Percentiles rank a stretch among this genome's conserved stretches.
These are phyloP conservation scores for Apis dorsata DNA, from an alignment of 1,140 invertebrate species.

Conservation along the genomic window DNA sequence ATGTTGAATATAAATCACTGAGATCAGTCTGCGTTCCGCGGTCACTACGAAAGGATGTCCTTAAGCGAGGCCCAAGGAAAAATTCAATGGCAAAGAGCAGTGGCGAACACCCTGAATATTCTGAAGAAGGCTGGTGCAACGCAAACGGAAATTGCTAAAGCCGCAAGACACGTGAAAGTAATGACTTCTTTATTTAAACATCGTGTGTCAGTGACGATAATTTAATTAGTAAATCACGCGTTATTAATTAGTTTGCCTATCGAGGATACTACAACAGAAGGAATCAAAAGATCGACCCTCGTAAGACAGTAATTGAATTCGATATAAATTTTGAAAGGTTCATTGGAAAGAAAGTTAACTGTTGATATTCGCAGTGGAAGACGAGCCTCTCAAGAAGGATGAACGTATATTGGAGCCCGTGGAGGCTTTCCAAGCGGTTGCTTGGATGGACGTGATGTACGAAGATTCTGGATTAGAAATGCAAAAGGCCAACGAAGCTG, in stretches of 20 bases:
- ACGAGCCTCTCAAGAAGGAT: conserved; percentile 39
- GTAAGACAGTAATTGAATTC: conserved; percentile 32
- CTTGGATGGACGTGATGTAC: conserved; percentile 70
- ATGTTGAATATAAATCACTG: not conserved
- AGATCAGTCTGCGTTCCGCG: conserved; percentile 55
- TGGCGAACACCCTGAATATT: conserved; percentile 75
- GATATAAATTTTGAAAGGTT: not conserved
- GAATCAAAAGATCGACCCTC: conserved; percentile 62
- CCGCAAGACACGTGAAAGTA: conserved; percentile 77
- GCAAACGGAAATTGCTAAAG: conserved; percentile 74
- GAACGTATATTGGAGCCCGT: conserved; percentile 40
- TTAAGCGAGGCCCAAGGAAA: conserved; percentile 67
- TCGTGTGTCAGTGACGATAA: not conserved
- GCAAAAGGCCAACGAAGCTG: conserved; percentile 72
- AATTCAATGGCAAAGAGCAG: conserved; percentile 79
- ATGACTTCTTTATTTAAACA: not conserved
- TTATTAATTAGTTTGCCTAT: conserved; percentile 72
- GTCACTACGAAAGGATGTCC: conserved; percentile 69
- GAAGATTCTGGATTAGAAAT: conserved; percentile 70
- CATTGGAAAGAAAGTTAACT: not conserved
- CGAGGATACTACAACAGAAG: conserved; percentile 77
- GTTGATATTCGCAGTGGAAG: conserved; percentile 31
- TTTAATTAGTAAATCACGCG: not conserved
- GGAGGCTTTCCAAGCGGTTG: conserved; percentile 65
- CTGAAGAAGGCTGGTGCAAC: conserved; percentile 76